Evolutionary conservation across 2,888 invertebrate species (phyloP).

Genomic region (Drosophila borealis): DNA sequence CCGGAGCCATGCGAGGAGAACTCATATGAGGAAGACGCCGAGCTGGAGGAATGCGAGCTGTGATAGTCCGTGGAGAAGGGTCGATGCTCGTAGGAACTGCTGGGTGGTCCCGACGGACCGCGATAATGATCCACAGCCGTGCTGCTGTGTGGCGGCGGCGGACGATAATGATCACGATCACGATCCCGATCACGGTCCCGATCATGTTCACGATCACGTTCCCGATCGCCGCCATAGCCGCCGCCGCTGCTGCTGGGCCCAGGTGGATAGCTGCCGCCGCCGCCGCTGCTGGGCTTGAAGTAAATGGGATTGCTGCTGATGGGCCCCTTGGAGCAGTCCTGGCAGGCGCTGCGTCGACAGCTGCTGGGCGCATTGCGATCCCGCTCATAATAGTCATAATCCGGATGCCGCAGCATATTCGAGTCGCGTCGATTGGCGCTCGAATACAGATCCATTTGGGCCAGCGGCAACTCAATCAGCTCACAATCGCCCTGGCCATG

Average conservation of each 20-base stretch:
- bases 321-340: slow-evolving; percentile 82
- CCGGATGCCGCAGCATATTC: slow-evolving; percentile 86
- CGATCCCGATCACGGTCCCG: slow-evolving; percentile 43
- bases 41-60: slow-evolving; percentile 60
- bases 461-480: slow-evolving; percentile 89
- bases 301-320: slow-evolving; percentile 76
- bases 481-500: slow-evolving; percentile 92
- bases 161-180: slow-evolving; percentile 70
- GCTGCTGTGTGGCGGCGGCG: slow-evolving; percentile 51
- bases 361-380: slow-evolving; percentile 90
- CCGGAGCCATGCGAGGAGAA: slow-evolving; percentile 80
- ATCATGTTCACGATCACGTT: slow-evolving; percentile 37
- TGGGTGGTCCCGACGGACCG: slow-evolving; percentile 74
- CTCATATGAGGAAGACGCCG: slow-evolving; percentile 74
- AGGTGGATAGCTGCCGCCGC: slow-evolving; percentile 47
- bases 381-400: slow-evolving; percentile 92
- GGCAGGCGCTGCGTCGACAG: slow-evolving; percentile 85
- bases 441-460: slow-evolving; percentile 88
- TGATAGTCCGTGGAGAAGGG: slow-evolving; percentile 79
- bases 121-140: slow-evolving; percentile 82
- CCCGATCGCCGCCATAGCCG: slow-evolving; percentile 52
- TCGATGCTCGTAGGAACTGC: slow-evolving; percentile 79
- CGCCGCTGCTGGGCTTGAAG: slow-evolving; percentile 78
- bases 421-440: slow-evolving; percentile 86
- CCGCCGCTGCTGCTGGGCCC: slow-evolving; percentile 48